Conservation (phyloP, 2,797 vertebrate species). For the Parauchenoglanis punctatus region DNA sequence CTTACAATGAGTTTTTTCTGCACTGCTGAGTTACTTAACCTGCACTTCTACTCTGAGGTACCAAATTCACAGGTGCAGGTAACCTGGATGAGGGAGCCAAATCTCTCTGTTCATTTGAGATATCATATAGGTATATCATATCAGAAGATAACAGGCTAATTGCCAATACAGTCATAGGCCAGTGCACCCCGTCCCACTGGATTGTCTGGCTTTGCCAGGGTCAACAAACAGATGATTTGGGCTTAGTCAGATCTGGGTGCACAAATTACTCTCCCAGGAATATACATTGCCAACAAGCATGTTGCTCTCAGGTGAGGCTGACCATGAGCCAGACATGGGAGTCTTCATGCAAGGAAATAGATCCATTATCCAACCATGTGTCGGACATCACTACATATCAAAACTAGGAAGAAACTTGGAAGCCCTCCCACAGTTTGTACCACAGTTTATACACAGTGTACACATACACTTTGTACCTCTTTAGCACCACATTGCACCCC, state of each 20-base stretch:
- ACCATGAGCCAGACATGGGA: background rate
- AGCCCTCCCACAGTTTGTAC: background rate
- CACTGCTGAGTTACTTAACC: background rate
- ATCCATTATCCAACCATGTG: background rate
- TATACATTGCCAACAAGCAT: background rate
- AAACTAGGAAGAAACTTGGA: background rate
- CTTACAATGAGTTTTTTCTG: background rate
- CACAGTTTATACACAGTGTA: background rate
- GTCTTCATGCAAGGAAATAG: background rate
- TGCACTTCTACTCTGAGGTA: background rate
- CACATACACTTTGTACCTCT: background rate
- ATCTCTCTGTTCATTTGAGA: background rate
- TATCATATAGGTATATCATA: background rate
- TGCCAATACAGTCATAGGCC: background rate
- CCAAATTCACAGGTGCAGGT: background rate
- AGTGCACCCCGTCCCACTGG: background rate
- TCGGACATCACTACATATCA: background rate
- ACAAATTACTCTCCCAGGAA: background rate
- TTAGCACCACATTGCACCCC: background rate
- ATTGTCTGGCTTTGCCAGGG: background rate
- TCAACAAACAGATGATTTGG: background rate
- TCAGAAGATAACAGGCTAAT: background rate
- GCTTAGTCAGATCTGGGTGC: background rate
- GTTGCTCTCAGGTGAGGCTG: background rate
- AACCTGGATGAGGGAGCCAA: background rate